Evolutionary conservation across 2,888 invertebrate genomes (phyloP).

Genomic region (Gymnosoma rotundatum): DNA sequence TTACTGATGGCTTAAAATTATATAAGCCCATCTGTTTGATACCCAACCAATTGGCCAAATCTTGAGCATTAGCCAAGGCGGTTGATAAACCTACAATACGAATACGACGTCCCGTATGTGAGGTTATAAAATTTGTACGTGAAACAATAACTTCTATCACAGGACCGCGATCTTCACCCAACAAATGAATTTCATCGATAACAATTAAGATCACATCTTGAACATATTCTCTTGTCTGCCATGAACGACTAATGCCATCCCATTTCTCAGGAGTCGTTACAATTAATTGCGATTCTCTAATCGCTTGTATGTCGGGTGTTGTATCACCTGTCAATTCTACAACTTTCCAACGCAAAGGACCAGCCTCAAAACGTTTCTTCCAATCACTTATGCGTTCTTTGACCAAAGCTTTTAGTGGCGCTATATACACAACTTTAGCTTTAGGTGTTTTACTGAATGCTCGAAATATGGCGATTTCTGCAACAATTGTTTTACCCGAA

Average conservation of each 20-base stretch:
- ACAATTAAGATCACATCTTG: slow-evolving; percentile 94
- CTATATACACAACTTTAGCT: slow-evolving; percentile 97
- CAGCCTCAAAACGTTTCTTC: slow-evolving; percentile 89
- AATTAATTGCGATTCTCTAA: slow-evolving; percentile 93
- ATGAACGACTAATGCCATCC: slow-evolving; percentile 99
- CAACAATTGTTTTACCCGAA: slow-evolving; percentile 98
- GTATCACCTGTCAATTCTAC: slow-evolving; percentile 98
- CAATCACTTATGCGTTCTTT: slow-evolving; percentile 98
- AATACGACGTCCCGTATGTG: slow-evolving; percentile 91
- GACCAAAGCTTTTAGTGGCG: slow-evolving; percentile 98
- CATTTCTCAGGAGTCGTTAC: slow-evolving; percentile 99
- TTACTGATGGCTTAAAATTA: slow-evolving; percentile 98
- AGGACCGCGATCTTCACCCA: slow-evolving; percentile 95
- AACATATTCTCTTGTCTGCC: slow-evolving; percentile 98
- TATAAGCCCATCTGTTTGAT: slow-evolving; percentile 95
- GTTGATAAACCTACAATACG: slow-evolving; percentile 98
- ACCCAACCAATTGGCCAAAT: slow-evolving; percentile 97
- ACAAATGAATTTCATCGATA: slow-evolving; percentile 98
- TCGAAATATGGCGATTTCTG: slow-evolving; percentile 98
- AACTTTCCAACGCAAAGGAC: slow-evolving; percentile 88
- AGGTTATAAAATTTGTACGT: slow-evolving; percentile 96
- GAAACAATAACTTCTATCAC: slow-evolving; percentile 99
- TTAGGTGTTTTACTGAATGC: slow-evolving; percentile 91
- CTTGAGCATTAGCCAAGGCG: slow-evolving; percentile 98
- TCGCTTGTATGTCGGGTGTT: slow-evolving; percentile 91